phyloP scores from a whole-genome alignment of 2,888 invertebrate genomes.

The Sinelater perroti region DNA sequence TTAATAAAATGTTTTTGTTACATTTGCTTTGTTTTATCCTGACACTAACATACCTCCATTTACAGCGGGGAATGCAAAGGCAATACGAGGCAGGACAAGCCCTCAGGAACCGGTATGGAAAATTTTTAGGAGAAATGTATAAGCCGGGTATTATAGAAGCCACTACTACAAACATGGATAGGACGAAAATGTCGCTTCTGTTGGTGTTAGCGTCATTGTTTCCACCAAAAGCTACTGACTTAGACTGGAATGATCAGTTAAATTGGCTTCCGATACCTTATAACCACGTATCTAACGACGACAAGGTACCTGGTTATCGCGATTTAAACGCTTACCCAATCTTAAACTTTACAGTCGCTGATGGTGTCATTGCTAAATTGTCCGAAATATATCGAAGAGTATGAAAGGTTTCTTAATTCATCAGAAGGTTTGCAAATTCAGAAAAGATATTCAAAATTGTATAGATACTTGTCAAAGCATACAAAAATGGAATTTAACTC shows the following conservation, averaged over 20 bases:
- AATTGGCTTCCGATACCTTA: conserved; percentile 53
- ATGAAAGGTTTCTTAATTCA: not conserved
- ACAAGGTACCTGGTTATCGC: conserved; percentile 26
- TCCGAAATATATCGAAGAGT: not conserved
- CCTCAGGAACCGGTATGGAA: conserved; percentile 67
- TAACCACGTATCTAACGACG: conserved; percentile 34
- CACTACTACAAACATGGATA: conserved; percentile 73
- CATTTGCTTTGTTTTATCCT: no score
- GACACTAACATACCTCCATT: no score
- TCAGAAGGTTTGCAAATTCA: not conserved
- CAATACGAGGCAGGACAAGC: conserved; percentile 69
- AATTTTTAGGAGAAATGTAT: conserved; percentile 67
- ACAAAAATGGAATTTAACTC: not conserved
- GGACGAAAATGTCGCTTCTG: conserved; percentile 76
- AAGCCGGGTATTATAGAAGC: conserved; percentile 66
- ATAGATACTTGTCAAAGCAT: not conserved
- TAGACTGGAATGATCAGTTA: conserved; percentile 64
- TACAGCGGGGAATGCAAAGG: conserved; percentile 48
- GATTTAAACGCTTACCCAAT: not conserved
- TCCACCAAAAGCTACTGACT: conserved; percentile 65
- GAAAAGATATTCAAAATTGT: conserved; percentile 1
- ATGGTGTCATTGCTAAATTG: not conserved
- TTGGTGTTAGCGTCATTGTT: conserved; percentile 74
- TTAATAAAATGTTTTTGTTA: no score
- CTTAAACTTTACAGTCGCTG: not conserved